Conservation (phyloP, 2,888 invertebrate species). For the Agrochola lychnidis region DNA sequence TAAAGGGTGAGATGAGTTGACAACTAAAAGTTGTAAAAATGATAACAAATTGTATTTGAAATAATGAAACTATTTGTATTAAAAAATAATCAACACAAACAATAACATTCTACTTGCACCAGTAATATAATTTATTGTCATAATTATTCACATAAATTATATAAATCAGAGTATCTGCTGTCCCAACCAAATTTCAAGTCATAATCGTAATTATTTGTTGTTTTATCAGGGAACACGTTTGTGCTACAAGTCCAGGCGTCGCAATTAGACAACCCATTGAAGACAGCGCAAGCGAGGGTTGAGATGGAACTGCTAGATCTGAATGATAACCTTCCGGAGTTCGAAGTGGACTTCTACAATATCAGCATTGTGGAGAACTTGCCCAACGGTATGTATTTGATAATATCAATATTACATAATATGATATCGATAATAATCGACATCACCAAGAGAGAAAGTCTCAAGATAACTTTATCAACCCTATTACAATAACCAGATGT, state of each 20-base stretch:
- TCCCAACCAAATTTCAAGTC: neutral
- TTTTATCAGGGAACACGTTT: constrained; percentile 92
- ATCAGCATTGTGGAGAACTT: constrained; percentile 98
- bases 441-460: too few relatives aligned
- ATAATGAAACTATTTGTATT: neutral
- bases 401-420: too few relatives aligned
- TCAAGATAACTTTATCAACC: too few relatives aligned
- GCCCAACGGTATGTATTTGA: constrained; percentile 92
- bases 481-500: too few relatives aligned
- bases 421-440: too few relatives aligned
- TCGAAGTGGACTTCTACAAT: constrained; percentile 97
- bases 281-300: constrained; percentile 93
- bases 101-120: neutral
- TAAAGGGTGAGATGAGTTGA: too few relatives aligned
- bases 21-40: too few relatives aligned
- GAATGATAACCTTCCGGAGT: constrained; percentile 96
- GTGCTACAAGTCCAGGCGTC: constrained; percentile 94
- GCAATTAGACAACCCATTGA: constrained; percentile 94
- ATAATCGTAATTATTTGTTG: neutral
- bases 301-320: constrained; percentile 94
- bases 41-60: neutral
- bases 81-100: neutral
- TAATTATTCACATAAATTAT: neutral
- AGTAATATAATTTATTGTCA: neutral
- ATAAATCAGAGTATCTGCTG: neutral